A percentile compares a stretch with the other conserved stretches of the same genome.
Conservation (phyloP, 1,140 invertebrate species). For the Brachionus sp. region DNA sequence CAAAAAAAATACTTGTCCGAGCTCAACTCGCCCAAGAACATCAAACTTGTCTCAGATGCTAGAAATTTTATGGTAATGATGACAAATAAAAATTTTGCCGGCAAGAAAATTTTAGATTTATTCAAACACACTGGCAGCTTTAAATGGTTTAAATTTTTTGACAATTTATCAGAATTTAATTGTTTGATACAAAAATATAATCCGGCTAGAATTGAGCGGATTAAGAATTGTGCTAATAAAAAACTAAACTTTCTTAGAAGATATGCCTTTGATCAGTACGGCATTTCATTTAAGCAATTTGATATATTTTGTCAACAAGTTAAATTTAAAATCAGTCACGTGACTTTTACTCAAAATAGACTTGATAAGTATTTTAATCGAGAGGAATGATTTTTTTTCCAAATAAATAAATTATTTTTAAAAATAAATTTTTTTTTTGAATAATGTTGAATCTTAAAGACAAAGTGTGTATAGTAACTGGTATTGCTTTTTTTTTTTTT, state of each 20-base stretch:
- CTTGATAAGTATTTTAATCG: not conserved
- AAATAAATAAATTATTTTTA: not conserved
- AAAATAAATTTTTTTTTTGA: not conserved
- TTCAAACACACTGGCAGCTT: not conserved
- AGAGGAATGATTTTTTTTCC: not conserved
- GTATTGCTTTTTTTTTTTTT: not conserved
- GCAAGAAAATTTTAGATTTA: not conserved
- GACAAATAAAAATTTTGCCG: not conserved
- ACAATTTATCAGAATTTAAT: not conserved
- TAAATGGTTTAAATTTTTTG: not conserved
- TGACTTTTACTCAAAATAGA: not conserved
- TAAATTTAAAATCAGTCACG: not conserved
- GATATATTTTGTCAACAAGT: not conserved
- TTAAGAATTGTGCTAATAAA: not conserved
- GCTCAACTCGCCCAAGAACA: not conserved
- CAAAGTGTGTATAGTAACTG: not conserved
- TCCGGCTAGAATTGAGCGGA: not conserved
- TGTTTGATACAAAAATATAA: not conserved
- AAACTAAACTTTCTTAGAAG: not conserved
- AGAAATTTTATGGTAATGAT: not conserved
- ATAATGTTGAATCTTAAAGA: not conserved
- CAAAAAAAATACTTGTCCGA: not conserved
- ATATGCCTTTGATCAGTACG: not conserved
- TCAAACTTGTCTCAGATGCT: not conserved
- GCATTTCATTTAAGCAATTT: not conserved